Conservation (phyloP, 2,888 invertebrate species). For the Trachelus iudaicus region DNA sequence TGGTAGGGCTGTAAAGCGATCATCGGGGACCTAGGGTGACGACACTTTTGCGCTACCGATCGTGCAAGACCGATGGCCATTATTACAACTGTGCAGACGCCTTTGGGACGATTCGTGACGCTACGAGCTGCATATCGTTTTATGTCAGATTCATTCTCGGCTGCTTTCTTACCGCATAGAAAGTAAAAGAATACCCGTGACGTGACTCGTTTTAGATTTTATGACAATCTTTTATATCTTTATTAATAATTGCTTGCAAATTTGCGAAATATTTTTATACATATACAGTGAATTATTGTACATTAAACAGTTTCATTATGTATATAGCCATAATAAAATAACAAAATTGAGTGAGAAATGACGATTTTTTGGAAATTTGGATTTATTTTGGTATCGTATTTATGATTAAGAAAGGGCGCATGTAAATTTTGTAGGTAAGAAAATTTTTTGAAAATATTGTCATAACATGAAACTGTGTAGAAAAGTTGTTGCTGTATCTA, state of each 20-base stretch:
- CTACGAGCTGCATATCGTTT: neutral
- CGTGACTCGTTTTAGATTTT: neutral
- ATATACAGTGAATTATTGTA: too few species aligned
- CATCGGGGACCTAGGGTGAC: constrained; percentile 55
- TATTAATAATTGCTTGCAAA: neutral
- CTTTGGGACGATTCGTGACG: neutral
- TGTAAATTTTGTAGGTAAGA: neutral
- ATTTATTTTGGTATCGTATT: constrained; percentile 2
- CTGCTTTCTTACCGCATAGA: neutral
- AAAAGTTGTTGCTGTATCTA: neutral
- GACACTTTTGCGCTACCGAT: constrained; percentile 59
- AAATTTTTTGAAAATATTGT: constrained; percentile 1
- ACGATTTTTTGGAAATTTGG: constrained; percentile 8
- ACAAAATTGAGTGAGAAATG: neutral
- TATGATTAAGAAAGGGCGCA: too few species aligned
- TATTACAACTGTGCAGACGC: constrained; percentile 21
- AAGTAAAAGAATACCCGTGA: neutral
- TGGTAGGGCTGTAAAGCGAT: constrained; percentile 54
- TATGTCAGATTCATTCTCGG: too few species aligned
- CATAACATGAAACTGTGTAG: neutral
- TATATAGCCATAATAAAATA: too few species aligned
- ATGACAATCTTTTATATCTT: neutral
- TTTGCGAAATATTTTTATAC: neutral
- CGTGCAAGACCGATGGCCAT: constrained; percentile 26
- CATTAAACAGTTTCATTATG: too few species aligned